Evolutionary conservation across 2,797 vertebrate species (phyloP).

Genomic region (Xerus rutilus): DNA sequence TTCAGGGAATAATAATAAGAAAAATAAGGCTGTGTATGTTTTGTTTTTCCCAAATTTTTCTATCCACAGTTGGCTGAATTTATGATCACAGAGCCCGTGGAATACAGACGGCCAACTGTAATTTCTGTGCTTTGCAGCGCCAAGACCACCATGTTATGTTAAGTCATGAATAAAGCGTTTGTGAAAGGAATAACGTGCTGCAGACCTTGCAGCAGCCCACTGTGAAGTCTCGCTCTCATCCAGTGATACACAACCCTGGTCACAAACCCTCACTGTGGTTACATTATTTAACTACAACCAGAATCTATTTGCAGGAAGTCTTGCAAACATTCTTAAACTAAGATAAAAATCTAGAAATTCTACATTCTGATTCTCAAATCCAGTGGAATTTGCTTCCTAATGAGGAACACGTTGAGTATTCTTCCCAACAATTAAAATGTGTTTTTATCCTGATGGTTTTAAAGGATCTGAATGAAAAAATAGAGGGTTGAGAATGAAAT

Average conservation of each 20-base stretch:
- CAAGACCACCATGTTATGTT: not conserved
- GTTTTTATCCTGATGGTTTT: conserved; percentile 25
- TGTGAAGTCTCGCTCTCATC: not conserved
- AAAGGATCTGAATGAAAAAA: conserved; percentile 59
- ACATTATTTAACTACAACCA: not conserved
- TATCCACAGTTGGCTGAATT: not conserved
- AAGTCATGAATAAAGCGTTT: not conserved
- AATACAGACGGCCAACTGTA: not conserved
- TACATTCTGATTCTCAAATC: not conserved
- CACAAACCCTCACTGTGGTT: not conserved
- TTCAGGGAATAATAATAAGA: not conserved
- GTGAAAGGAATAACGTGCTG: not conserved
- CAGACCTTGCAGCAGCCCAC: not conserved
- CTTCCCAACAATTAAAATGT: not conserved
- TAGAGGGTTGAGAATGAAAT: not conserved
- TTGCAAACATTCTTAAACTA: not conserved
- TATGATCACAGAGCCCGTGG: rapidly evolving
- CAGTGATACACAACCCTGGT: not conserved
- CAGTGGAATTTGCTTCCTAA: not conserved
- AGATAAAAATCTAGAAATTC: not conserved
- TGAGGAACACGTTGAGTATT: not conserved
- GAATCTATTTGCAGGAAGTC: not conserved
- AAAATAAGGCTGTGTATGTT: not conserved
- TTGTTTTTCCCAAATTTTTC: not conserved
- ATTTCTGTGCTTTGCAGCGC: not conserved